These are phyloP conservation scores for Xerus rutilus DNA, from an alignment of 2,797 vertebrate genomes.

Conservation along the genomic window DNA sequence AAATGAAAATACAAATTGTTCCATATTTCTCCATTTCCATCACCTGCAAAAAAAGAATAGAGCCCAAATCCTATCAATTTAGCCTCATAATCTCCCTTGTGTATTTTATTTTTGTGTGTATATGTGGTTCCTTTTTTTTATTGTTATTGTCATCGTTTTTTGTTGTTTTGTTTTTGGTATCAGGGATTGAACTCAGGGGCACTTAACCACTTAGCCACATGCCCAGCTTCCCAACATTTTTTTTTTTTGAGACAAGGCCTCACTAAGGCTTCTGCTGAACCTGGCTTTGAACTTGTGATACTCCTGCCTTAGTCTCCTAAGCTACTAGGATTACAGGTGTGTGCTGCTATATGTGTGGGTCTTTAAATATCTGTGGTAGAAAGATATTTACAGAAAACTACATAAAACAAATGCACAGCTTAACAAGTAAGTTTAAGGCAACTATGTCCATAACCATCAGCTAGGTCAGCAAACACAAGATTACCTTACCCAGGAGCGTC, in stretches of 20 bases:
- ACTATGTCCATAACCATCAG: neutral
- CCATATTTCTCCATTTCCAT: slow-evolving; percentile 25
- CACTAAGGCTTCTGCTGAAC: no score
- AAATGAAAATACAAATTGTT: slow-evolving; percentile 9
- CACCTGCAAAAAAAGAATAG: neutral
- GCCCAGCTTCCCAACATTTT: no score
- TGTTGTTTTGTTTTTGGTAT: no score
- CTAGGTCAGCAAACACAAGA: neutral
- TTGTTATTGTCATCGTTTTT: no score
- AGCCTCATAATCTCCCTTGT: neutral
- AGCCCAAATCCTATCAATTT: neutral
- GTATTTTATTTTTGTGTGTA: neutral
- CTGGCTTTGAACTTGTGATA: no score
- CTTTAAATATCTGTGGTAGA: neutral
- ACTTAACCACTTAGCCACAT: no score
- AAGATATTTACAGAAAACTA: neutral
- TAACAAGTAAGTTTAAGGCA: neutral
- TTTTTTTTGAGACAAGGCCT: no score
- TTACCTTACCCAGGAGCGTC: neutral
- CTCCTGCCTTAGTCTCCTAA: no score
- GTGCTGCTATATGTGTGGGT: neutral
- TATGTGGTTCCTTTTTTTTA: neutral
- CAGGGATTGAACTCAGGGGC: no score
- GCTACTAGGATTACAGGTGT: no score
- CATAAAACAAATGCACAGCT: neutral